phyloP scores from a whole-genome alignment of 2,888 invertebrate genomes.

The Pristionchus mayeri region DNA sequence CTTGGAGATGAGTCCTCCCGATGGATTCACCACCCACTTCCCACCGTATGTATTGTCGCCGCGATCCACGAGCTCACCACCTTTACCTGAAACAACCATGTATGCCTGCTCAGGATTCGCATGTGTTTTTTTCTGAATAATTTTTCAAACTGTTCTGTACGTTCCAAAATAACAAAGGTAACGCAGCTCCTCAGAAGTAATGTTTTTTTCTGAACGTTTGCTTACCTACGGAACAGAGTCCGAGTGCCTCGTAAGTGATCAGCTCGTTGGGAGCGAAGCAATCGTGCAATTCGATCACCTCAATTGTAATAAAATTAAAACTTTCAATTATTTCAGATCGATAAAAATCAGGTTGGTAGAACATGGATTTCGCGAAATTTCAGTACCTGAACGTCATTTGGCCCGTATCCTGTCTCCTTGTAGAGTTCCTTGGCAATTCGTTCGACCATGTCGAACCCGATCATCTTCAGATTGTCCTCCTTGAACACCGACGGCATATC shows the following conservation, averaged over 20 bases:
- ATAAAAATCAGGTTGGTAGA: too few relatives aligned
- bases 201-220: neutral
- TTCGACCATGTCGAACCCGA: slow-evolving; percentile 74
- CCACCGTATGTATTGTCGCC: slow-evolving; percentile 98
- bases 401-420: slow-evolving; percentile 81
- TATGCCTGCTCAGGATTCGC: too few relatives aligned
- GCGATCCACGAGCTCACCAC: slow-evolving; percentile 90
- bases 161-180: too few relatives aligned
- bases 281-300: slow-evolving; percentile 90
- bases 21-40: slow-evolving; percentile 95
- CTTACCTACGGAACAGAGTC: slow-evolving; percentile 83
- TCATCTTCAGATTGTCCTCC: slow-evolving; percentile 83
- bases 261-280: slow-evolving; percentile 98
- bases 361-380: neutral
- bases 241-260: slow-evolving; percentile 96
- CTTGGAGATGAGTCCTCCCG: slow-evolving; percentile 98
- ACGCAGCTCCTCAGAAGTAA: neutral
- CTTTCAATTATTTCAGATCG: too few relatives aligned
- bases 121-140: too few relatives aligned
- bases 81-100: slow-evolving; percentile 85
- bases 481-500: slow-evolving; percentile 89
- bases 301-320: neutral
- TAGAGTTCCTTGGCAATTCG: slow-evolving; percentile 83
- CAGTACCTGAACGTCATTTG: slow-evolving; percentile 77
- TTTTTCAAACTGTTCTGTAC: too few relatives aligned